These are phyloP conservation scores for Bos javanicus DNA, from an alignment of 2,113 vertebrate species.

Conservation along the genomic window DNA sequence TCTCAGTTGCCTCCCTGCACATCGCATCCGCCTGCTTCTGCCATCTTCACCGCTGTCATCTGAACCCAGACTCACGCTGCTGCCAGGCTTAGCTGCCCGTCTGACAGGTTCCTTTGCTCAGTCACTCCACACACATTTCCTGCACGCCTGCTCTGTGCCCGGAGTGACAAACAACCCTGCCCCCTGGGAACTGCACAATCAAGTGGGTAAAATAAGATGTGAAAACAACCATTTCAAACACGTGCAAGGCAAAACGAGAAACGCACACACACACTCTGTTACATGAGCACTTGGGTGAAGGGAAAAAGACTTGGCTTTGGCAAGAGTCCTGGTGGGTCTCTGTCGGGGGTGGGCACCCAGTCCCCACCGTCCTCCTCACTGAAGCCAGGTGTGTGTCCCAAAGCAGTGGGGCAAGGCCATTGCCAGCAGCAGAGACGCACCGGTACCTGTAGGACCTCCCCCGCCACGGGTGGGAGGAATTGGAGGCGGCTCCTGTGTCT, in stretches of 20 bases:
- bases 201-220: neutral
- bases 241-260: neutral
- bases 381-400: neutral
- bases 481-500: neutral
- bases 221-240: neutral
- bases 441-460: neutral
- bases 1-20: neutral
- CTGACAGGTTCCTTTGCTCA: neutral
- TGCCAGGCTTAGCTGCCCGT: neutral
- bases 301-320: neutral
- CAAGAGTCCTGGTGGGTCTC: rapidly evolving
- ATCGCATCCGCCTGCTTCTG: neutral
- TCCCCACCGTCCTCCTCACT: neutral
- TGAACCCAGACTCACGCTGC: neutral
- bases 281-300: neutral
- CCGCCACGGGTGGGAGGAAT: no score
- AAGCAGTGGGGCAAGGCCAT: neutral
- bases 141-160: neutral
- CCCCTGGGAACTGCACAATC: neutral
- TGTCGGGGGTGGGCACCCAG: rapidly evolving
- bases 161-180: neutral
- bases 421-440: neutral
- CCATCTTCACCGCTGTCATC: neutral
- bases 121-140: neutral
- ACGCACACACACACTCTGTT: no score